Evolutionary conservation across 2,888 invertebrate genomes (phyloP), one percentile per base, ranked within the genome.

Genomic region (Augochlorella aurata): DNA sequence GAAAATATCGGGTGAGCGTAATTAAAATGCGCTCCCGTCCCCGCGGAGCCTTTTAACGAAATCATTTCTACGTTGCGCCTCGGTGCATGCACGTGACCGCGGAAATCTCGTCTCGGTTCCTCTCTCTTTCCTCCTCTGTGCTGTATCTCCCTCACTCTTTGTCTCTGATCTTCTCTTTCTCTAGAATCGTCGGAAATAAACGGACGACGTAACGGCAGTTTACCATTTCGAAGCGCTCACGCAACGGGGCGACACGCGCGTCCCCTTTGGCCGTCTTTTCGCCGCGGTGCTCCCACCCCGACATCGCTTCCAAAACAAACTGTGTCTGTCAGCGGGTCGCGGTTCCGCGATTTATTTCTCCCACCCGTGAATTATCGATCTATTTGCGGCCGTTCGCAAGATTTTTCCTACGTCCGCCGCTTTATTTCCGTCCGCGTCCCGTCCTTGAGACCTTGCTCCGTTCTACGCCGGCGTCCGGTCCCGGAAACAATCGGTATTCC

Each of bases 281-380:
- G 45, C 50, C 49, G 14, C 14, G 44, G 2, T 9, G 58, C 44
- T 50, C 58, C 47, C 49, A 54, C 21, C 54, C 44, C 63, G 49
- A 44, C 7, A 66, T 69, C 71, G 66, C 24, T 68, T 75, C 63
- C 75, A 74, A 86, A 86, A 87, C 80, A 87, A 87, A 82, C 86
- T 63, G 74, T 66, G n/a, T 67, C 74, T 79, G 78, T 86, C 86
- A 80, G 76, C 85, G 54, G 74, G 52, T 58, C 69, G 24, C 49
- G 63, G 70, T 21, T 58, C 63, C 2, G 21, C 76, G 78, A 86
- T 85, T 85, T 82, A 77, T 82, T 58, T 38, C 68, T 7, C 47
- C 50, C 45, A 29, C 38, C 54, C 38, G 29, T 76, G 79, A 84
- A 83, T 83, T 79, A 77, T 79, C 79, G 83, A 83, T 83, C 79